Percentiles rank a stretch among this genome's conserved stretches.
Evolutionary conservation across 1,140 invertebrate species (phyloP).

Genomic region (Bicyclus anynana): DNA sequence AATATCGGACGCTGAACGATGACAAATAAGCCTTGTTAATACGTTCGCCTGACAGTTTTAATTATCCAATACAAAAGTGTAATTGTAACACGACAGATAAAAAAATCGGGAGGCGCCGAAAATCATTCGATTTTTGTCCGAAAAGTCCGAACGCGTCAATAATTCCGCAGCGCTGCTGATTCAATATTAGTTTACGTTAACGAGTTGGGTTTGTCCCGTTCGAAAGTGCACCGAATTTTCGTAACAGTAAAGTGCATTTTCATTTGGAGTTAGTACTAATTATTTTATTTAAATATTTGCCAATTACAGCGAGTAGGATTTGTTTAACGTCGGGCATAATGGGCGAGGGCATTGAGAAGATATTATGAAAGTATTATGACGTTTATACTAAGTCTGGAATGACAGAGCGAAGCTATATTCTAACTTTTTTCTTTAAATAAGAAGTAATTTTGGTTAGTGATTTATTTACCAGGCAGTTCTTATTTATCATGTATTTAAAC

Average conservation of each 20-base stretch:
- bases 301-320: constrained; percentile 41
- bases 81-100: constrained; percentile 9
- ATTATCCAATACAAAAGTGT: not conserved
- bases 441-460: no score
- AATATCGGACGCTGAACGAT: no score
- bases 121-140: constrained; percentile 38
- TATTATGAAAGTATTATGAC: not conserved
- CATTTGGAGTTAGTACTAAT: constrained; percentile 27
- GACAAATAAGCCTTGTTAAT: no score
- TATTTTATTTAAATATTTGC: constrained; percentile 52
- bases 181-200: constrained; percentile 51
- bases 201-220: constrained; percentile 24
- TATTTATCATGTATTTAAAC: no score
- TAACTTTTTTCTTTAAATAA: no score
- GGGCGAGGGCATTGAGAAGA: constrained; percentile 5
- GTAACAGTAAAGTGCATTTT: constrained; percentile 27
- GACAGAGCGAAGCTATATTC: not conserved
- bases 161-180: constrained; percentile 32
- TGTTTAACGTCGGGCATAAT: constrained; percentile 36
- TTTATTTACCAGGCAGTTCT: no score
- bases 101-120: constrained; percentile 13
- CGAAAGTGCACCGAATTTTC: constrained; percentile 14
- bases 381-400: not conserved
- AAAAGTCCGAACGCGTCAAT: constrained; percentile 42
- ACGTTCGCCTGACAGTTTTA: not conserved